These are phyloP conservation scores for Motacilla tschutschensis DNA, from an alignment of 2,113 vertebrate species.

Conservation along the genomic window DNA sequence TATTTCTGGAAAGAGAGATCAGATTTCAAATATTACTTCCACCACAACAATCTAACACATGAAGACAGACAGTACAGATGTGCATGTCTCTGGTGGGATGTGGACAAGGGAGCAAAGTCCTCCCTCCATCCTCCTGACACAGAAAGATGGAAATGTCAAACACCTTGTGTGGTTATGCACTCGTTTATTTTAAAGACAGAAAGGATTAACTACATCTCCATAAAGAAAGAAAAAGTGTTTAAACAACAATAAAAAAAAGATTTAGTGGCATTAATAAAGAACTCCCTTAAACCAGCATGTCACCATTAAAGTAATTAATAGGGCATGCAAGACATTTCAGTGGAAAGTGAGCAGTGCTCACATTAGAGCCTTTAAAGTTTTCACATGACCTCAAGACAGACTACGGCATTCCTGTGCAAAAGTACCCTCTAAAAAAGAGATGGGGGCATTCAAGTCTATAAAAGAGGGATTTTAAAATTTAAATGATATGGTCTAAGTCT, in stretches of 20 bases:
- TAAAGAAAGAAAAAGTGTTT: constrained; percentile 66
- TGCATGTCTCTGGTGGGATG: not conserved
- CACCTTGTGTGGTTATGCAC: not conserved
- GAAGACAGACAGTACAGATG: not conserved
- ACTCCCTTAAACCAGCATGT: constrained; percentile 64
- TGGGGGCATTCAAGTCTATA: constrained; percentile 48
- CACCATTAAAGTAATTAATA: constrained; percentile 72
- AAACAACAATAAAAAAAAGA: constrained; percentile 70
- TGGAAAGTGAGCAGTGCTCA: not conserved
- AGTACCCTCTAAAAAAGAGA: constrained; percentile 25
- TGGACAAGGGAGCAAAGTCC: not conserved
- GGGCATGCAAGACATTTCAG: constrained; percentile 10
- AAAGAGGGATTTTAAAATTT: constrained; percentile 66
- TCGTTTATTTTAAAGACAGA: constrained; percentile 48
- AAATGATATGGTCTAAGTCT: constrained; percentile 52
- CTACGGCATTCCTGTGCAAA: not conserved
- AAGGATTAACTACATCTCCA: constrained; percentile 58
- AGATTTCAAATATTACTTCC: not conserved
- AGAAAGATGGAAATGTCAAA: not conserved
- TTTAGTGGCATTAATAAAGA: constrained; percentile 72
- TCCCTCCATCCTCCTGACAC: not conserved
- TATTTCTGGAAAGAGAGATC: not conserved
- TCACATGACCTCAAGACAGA: constrained; percentile 14
- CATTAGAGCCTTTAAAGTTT: constrained; percentile 17
- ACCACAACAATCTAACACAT: not conserved